A percentile compares a stretch with the other conserved stretches of the same genome.
These are phyloP conservation scores for Zaprionus vittiger DNA, from an alignment of 1,140 invertebrate species.

Conservation along the genomic window DNA sequence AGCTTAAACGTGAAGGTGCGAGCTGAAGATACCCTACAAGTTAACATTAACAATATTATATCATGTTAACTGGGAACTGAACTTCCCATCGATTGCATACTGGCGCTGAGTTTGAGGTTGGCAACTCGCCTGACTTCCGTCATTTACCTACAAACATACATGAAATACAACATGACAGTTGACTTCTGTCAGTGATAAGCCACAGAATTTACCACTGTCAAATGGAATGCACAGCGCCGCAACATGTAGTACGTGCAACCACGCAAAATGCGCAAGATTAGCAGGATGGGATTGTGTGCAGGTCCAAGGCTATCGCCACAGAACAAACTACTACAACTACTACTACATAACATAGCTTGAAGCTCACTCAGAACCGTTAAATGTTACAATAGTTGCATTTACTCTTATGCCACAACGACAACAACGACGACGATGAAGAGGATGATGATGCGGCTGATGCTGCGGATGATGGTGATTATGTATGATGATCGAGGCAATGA, in stretches of 20 bases:
- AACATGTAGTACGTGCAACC: conserved; percentile 22
- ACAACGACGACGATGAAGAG: conserved; percentile 11
- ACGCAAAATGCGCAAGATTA: conserved; percentile 31
- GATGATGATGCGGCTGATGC: conserved; percentile 16
- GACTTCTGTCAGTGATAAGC: conserved; percentile 80
- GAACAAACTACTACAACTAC: conserved; percentile 2
- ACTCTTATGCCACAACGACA: conserved; percentile 61
- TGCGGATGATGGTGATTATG: conserved; percentile 53
- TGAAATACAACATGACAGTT: conserved; percentile 81
- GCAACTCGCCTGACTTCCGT: conserved; percentile 72
- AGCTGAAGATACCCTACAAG: neutral
- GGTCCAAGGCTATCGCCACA: conserved; percentile 25
- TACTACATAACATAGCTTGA: neutral
- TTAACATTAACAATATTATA: neutral
- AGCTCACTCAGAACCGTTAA: conserved; percentile 64
- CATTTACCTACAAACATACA: conserved; percentile 55
- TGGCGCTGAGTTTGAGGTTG: too few relatives aligned
- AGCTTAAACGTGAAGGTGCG: neutral
- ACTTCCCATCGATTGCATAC: neutral
- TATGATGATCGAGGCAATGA: conserved; percentile 12
- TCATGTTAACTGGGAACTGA: neutral
- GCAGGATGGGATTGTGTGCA: conserved; percentile 22
- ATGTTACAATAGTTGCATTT: conserved; percentile 79
- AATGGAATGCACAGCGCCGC: conserved; percentile 16
- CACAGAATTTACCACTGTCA: conserved; percentile 63